These are phyloP conservation scores for Tenebrosternarchus preto DNA, from an alignment of 2,113 vertebrate species.

Conservation along the genomic window DNA sequence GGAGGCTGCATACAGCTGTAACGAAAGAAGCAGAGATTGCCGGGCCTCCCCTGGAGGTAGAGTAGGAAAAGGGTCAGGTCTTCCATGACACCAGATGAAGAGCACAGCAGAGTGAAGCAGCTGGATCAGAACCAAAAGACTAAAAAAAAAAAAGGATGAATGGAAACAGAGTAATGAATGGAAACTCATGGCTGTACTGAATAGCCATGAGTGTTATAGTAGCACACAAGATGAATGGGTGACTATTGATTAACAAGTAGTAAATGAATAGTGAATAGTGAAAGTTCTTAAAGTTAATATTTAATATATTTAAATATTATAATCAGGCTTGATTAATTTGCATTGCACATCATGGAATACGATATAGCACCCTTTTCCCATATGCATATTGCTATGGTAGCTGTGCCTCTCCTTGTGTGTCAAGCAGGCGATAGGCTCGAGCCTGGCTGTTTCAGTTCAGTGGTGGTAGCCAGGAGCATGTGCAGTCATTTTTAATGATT, in stretches of 20 bases:
- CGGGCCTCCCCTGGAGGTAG: slow-evolving; percentile 24
- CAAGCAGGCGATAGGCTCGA: slow-evolving; percentile 6
- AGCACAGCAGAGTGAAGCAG: not conserved
- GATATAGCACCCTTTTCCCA: not conserved
- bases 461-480: slow-evolving; percentile 30
- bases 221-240: no score
- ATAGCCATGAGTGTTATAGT: not conserved
- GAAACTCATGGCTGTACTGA: not conserved
- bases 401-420: not conserved
- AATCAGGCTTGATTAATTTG: no score
- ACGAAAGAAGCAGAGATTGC: slow-evolving; percentile 44
- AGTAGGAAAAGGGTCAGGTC: slow-evolving; percentile 30
- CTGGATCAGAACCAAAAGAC: slow-evolving; percentile 23
- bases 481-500: slow-evolving; percentile 56
- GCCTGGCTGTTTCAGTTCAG: slow-evolving; percentile 35
- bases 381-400: not conserved
- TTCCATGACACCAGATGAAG: slow-evolving; percentile 34
- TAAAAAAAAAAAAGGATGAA: slow-evolving; percentile 15
- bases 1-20: slow-evolving; percentile 25
- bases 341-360: not conserved
- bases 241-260: not conserved
- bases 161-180: not conserved
- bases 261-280: no score
- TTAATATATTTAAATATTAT: no score
- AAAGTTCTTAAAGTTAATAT: no score